phyloP scores from a whole-genome alignment of 2,888 invertebrate species.

The Cloeon dipterum region DNA sequence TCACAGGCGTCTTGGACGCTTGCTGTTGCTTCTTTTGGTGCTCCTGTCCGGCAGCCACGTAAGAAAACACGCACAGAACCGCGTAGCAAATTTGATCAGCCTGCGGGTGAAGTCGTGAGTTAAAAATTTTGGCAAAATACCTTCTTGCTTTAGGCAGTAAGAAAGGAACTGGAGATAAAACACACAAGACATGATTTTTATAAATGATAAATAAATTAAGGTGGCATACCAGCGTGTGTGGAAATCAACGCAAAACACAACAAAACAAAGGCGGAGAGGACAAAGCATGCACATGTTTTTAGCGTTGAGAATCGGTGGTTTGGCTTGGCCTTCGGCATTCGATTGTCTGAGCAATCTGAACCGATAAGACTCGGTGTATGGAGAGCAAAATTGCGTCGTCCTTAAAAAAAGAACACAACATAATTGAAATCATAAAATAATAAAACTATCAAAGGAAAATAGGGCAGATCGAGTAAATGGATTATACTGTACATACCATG shows the following conservation, averaged over 20 bases:
- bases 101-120: conserved; percentile 25
- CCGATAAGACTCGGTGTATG: conserved; percentile 57
- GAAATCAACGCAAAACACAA: too few relatives aligned
- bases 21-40: conserved; percentile 17
- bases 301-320: background rate
- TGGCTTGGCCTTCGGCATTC: too few relatives aligned
- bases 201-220: conserved; percentile 3
- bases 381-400: conserved; percentile 50
- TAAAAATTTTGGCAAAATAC: background rate
- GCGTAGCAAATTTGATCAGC: conserved; percentile 99
- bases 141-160: conserved; percentile 8
- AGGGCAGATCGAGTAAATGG: background rate
- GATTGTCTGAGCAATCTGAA: conserved; percentile 33
- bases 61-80: conserved; percentile 96
- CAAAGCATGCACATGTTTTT: background rate
- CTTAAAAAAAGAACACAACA: conserved; percentile 20
- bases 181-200: too few relatives aligned
- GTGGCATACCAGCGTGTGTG: conserved; percentile 2
- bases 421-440: conserved; percentile 4
- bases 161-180: conserved; percentile 3
- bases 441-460: background rate
- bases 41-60: conserved; percentile 81
- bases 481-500: conserved; percentile 54
- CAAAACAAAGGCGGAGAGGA: too few relatives aligned
- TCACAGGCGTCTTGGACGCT: background rate